Percentiles rank a stretch among this genome's conserved stretches.
Conservation (phyloP, 2,888 invertebrate genomes). For the Macrosiphum euphorbiae region DNA sequence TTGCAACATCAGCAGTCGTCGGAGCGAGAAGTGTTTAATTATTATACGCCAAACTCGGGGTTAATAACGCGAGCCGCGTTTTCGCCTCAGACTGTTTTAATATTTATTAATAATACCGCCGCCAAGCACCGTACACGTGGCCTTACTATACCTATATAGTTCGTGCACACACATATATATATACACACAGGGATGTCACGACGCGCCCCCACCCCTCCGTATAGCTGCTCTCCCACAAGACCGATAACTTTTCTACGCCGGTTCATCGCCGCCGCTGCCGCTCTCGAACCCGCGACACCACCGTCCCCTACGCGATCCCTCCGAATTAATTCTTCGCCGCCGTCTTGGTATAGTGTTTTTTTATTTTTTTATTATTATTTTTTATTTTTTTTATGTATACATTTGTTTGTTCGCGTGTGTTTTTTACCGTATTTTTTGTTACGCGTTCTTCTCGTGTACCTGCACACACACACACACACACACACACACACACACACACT, state of each 20-base stretch:
- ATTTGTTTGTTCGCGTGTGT: neutral
- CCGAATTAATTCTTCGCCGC: slow-evolving; percentile 40
- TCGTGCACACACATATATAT: neutral
- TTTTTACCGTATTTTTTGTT: neutral
- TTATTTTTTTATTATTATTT: slow-evolving; percentile 26
- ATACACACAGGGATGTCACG: slow-evolving; percentile 38
- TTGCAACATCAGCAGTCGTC: neutral
- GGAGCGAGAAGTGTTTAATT: slow-evolving; percentile 43
- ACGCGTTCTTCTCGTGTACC: neutral
- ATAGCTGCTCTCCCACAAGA: slow-evolving; percentile 54
- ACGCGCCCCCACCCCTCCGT: neutral
- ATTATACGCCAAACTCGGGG: slow-evolving; percentile 52
- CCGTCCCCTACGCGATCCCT: neutral
- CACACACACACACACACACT: neutral
- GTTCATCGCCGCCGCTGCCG: neutral
- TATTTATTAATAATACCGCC: slow-evolving; percentile 58
- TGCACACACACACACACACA: no score
- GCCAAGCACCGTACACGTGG: neutral
- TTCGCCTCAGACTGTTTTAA: slow-evolving; percentile 57
- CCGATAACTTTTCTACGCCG: slow-evolving; percentile 60
- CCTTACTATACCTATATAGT: neutral
- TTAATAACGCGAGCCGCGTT: slow-evolving; percentile 53
- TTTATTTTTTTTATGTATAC: slow-evolving; percentile 5
- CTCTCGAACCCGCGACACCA: slow-evolving; percentile 3
- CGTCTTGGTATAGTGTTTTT: slow-evolving; percentile 6